phyloP scores from a whole-genome alignment of 2,888 invertebrate species.

The Agrilus mali region DNA sequence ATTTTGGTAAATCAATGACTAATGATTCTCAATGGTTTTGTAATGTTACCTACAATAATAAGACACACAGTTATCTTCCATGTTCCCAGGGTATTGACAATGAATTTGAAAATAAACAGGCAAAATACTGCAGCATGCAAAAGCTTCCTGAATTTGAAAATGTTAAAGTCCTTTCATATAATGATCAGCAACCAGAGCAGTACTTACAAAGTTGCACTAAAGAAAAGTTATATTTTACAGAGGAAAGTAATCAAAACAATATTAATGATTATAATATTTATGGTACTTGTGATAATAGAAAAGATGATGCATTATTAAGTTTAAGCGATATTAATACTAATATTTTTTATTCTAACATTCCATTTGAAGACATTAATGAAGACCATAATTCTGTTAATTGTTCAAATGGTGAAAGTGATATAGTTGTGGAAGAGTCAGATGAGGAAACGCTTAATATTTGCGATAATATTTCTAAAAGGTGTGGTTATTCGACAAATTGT shows the following conservation, averaged over 20 bases:
- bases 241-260: background rate
- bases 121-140: slow-evolving; percentile 22
- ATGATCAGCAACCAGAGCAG: too few relatives aligned
- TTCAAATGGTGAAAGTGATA: slow-evolving; percentile 31
- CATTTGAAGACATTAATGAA: slow-evolving; percentile 12
- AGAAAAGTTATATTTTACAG: background rate
- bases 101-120: slow-evolving; percentile 12
- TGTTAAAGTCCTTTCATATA: too few relatives aligned
- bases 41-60: slow-evolving; percentile 18
- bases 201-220: too few relatives aligned
- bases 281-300: too few relatives aligned
- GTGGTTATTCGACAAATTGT: slow-evolving; percentile 22
- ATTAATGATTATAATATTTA: slow-evolving; percentile 3
- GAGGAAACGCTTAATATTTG: slow-evolving; percentile 25
- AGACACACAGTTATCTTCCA: slow-evolving; percentile 24
- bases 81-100: slow-evolving; percentile 20
- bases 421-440: slow-evolving; percentile 32
- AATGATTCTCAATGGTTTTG: slow-evolving; percentile 20
- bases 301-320: too few relatives aligned
- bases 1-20: slow-evolving; percentile 12
- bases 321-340: too few relatives aligned
- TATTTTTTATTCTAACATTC: slow-evolving; percentile 4
- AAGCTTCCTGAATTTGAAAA: slow-evolving; percentile 13
- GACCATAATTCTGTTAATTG: slow-evolving; percentile 22
- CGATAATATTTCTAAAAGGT: slow-evolving; percentile 18